Evolutionary conservation across 1,140 invertebrate genomes (phyloP), one percentile per base, ranked within the genome.

Genomic region (Drosophila sulfurigaster): DNA sequence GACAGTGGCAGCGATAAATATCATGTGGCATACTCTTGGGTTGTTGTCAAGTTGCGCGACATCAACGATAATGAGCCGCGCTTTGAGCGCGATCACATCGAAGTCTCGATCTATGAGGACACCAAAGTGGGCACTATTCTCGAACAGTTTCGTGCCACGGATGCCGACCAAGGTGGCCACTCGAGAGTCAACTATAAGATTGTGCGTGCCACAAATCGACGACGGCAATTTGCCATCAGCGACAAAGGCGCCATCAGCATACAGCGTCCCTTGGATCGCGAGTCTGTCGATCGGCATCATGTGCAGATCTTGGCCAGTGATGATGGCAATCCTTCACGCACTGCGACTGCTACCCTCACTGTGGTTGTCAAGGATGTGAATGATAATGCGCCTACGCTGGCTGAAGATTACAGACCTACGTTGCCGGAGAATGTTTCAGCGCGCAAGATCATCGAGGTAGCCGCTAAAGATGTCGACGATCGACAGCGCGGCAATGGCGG

Each of bases 281-380:
- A 95, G 92, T 91, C 94, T 43, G 93, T 93, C 3, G 94, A 94
- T 28, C 86, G 94, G 13, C 95, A 95, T 91, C 93, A 94, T 71
- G 90, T 95, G 2, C 94, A 94, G 91, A 94, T 95, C 45, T 74
- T 95, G 62, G 95, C 95, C 30, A 94, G 94, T 58, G 95, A 95
- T 86, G 95, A 96, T 91, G 95, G 95, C 59, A 91, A 80, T 63
- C 95, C 95, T 10, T 89, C 95, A 11, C 94, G 94, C 73, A 96
- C 95, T 5, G 95, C 96, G 1, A 95, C 95, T 1, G 95, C 95
- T 2, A 96, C 95, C 1, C 91, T 96, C 10, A 94, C 94, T 0
- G 94, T 96, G 0, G 93, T 94, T 52, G 94, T 96, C 2, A 93
- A 93, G 57, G 96, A 96, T 90, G 94, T 96, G 25, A 96, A 96